Evolutionary conservation across 2,113 vertebrate genomes (phyloP).

Genomic region (Ceyx cyanopectus): DNA sequence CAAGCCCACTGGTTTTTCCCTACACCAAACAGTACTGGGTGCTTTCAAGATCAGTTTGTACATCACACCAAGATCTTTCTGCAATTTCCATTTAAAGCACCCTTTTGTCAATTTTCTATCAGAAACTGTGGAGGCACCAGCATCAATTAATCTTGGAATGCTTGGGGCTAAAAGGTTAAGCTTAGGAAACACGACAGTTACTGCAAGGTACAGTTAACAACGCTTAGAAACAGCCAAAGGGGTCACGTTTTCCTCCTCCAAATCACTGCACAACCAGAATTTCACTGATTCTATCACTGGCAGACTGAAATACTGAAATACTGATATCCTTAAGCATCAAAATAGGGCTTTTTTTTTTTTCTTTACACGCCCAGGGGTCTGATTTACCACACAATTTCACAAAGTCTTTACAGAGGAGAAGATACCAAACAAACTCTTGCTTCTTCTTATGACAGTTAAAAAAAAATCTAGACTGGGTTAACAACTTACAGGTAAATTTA

Average conservation of each 20-base stretch:
- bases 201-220: not conserved
- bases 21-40: not conserved
- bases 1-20: not conserved
- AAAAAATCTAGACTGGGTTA: not conserved
- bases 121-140: not conserved
- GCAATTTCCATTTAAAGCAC: not conserved
- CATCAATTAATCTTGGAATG: not conserved
- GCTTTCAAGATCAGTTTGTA: not conserved
- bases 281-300: not conserved
- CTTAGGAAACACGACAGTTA: not conserved
- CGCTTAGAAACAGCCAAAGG: not conserved
- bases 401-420: not conserved
- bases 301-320: not conserved
- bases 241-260: not conserved
- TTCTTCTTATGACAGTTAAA: not conserved
- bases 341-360: not conserved
- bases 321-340: not conserved
- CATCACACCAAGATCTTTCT: not conserved
- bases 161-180: not conserved
- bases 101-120: not conserved
- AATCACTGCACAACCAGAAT: not conserved
- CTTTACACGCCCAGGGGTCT: not conserved
- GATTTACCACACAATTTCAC: not conserved
- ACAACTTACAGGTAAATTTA: not conserved
- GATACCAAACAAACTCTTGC: not conserved